These are phyloP conservation scores for Psilopsiagon aymara DNA, from an alignment of 2,113 vertebrate genomes.

Conservation along the genomic window DNA sequence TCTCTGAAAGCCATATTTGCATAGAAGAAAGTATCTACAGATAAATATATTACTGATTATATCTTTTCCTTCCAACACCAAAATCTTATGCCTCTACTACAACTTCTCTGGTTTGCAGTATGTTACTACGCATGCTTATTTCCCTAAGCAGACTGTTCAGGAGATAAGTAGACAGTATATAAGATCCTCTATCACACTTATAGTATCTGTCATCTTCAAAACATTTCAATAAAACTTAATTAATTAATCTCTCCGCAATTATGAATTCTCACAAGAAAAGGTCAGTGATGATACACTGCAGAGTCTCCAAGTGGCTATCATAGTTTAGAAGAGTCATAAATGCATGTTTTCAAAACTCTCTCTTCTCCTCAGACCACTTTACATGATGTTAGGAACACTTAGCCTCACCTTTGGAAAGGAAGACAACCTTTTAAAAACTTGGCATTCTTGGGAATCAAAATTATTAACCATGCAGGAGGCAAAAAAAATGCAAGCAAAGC, in stretches of 20 bases:
- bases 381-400: slow-evolving; percentile 26
- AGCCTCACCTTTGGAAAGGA: not conserved
- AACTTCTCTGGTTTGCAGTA: not conserved
- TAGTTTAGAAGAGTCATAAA: slow-evolving; percentile 1
- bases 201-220: slow-evolving; percentile 2
- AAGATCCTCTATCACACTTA: not conserved
- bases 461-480: not conserved
- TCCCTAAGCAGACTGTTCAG: not conserved
- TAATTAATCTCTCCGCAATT: slow-evolving; percentile 35
- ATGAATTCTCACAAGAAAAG: slow-evolving; percentile 24
- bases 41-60: not conserved
- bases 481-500: not conserved
- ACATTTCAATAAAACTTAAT: slow-evolving; percentile 46
- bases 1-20: not conserved
- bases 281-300: not conserved
- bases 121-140: not conserved
- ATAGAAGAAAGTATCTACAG: not conserved
- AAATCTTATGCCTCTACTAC: not conserved
- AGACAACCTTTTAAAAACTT: slow-evolving; percentile 42
- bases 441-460: slow-evolving; percentile 7
- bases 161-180: not conserved
- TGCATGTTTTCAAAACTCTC: slow-evolving; percentile 41
- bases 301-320: slow-evolving; percentile 23
- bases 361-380: slow-evolving; percentile 31
- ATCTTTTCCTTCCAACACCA: not conserved